These are phyloP conservation scores for Ictalurus furcatus DNA, from an alignment of 2,113 vertebrate species.

Conservation along the genomic window DNA sequence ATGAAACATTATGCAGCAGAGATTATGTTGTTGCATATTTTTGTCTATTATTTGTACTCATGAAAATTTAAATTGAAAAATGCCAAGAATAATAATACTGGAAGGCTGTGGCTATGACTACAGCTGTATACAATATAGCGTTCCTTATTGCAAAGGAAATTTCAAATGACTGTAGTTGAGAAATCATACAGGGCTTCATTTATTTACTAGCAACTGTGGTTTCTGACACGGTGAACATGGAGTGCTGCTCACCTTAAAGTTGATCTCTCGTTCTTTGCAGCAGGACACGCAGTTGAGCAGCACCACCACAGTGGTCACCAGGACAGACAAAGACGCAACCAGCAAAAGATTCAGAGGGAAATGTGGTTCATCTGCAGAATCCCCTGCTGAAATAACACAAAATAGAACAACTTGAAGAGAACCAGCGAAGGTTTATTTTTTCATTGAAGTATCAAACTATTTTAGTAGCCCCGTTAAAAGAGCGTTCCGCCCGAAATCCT, in stretches of 20 bases:
- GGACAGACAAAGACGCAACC: constrained; percentile 78
- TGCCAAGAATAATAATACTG: neutral
- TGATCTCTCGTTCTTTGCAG: constrained; percentile 94
- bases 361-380: constrained; percentile 40
- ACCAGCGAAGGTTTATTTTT: neutral
- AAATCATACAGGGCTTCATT: neutral
- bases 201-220: neutral
- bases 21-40: neutral
- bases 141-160: neutral
- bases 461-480: neutral
- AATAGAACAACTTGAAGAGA: constrained; percentile 62
- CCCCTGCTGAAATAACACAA: constrained; percentile 53
- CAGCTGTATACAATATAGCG: neutral
- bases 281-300: constrained; percentile 90
- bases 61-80: neutral
- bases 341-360: constrained; percentile 70
- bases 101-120: neutral
- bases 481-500: neutral
- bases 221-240: neutral
- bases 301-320: constrained; percentile 80
- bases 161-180: neutral
- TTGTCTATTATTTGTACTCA: neutral
- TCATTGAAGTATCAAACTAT: neutral
- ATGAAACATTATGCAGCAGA: neutral
- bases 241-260: constrained; percentile 88